Evolutionary conservation across 37 sponge, comb jelly and placozoan species (phyloP), one percentile per base, ranked within the genome.

Genomic region (Axinella damicornis): DNA sequence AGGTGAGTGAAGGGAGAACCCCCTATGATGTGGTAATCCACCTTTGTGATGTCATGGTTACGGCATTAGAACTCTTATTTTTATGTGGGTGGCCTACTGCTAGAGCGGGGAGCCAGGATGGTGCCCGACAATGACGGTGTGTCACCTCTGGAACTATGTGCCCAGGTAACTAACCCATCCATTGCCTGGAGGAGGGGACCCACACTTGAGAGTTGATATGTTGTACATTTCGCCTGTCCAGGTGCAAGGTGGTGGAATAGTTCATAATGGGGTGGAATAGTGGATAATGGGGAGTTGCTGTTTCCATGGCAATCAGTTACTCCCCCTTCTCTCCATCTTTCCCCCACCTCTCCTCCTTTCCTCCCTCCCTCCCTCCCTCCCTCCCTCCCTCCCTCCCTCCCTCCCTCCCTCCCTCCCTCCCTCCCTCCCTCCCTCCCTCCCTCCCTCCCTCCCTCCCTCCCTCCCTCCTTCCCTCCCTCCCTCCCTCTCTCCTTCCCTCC

Each of bases 81-180:
- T n/a, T n/a, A 28, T 95, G 95, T 85, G 28, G 87, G 46, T 24
- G 78, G 66, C 22, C n/a, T 95, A 2, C 56, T 95, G 63, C 63
- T 95, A 25, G 41, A 67, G 13, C 81, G 66, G 18, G 87, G 89
- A 53, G 89, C 92, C 2, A 55, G 31, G 37, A 76, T 84, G 0
- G 38, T 63, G 2, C 13, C 78, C 25, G 89, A 88, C 71, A 73
- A 81, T n/a, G 65, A 77, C 65, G 92, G 92, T 1, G 58, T 84
- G 25, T 73, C 92, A 34, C 73, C 89, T 57, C 54, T 95, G 53
- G 89, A 95, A 25, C 60, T 91, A 11, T 91, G 95, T 82, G 86
- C 88, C 28, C 80, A 88, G 82, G 95, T 91, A 59, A 9, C 46
- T 46, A 9, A n/a, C n/a, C n/a, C n/a, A n/a, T n/a, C n/a, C n/a